phyloP scores from a whole-genome alignment of 2,113 vertebrate species.

The Chelonoidis abingdonii region DNA sequence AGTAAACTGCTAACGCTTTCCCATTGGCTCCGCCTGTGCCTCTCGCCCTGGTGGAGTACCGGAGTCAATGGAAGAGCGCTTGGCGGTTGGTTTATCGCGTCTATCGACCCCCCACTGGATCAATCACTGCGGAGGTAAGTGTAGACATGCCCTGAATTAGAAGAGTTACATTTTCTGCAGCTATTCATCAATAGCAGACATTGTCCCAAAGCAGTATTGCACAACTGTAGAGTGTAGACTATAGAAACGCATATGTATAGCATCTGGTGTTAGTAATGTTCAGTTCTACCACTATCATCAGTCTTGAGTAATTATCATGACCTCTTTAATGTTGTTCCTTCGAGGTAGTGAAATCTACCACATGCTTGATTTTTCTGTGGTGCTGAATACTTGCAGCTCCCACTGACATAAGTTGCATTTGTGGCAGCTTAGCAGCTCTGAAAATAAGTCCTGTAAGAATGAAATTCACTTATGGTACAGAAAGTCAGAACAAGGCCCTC shows the following conservation, averaged over 20 bases:
- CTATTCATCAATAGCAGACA: too few species aligned
- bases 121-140: too few species aligned
- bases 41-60: too few species aligned
- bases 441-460: background rate
- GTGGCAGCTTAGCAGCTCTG: background rate
- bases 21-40: too few species aligned
- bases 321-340: background rate
- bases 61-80: too few species aligned
- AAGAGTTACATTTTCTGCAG: too few species aligned
- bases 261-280: background rate
- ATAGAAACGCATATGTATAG: background rate
- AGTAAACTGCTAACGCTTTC: too few species aligned
- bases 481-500: background rate
- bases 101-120: too few species aligned
- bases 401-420: fast-evolving
- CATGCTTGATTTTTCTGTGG: background rate
- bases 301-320: background rate
- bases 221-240: too few species aligned
- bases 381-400: background rate
- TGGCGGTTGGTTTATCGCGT: too few species aligned
- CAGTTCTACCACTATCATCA: background rate
- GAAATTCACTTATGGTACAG: background rate
- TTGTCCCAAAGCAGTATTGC: too few species aligned
- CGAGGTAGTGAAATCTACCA: background rate
- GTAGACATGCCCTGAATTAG: too few species aligned